Conservation (phyloP, 2,797 vertebrate species). For the Phoxinus dragarum region DNA sequence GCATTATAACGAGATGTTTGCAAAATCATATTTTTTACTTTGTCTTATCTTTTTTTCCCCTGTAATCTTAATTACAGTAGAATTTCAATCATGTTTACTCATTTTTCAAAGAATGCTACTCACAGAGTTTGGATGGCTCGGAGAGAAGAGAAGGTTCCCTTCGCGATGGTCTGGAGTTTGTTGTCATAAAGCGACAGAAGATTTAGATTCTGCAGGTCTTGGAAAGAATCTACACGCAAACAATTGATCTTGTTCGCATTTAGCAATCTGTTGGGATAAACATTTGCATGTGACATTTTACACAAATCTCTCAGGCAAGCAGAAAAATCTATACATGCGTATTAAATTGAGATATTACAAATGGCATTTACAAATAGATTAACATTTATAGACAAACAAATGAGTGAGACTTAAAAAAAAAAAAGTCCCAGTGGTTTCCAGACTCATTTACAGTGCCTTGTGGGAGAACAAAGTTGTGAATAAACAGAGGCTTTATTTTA, state of each 20-base stretch:
- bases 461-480: not conserved
- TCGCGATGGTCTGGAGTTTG: conserved; percentile 97
- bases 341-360: conserved; percentile 20
- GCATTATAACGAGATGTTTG: not conserved
- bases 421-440: conserved; percentile 2
- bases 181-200: conserved; percentile 97
- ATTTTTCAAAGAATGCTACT: conserved; percentile 57
- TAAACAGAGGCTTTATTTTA: conserved; percentile 9
- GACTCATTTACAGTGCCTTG: conserved; percentile 18
- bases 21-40: not conserved
- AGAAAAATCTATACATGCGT: conserved; percentile 19
- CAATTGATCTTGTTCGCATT: conserved; percentile 99
- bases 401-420: conserved; percentile 3
- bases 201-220: conserved; percentile 97
- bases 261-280: conserved; percentile 84
- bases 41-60: not conserved
- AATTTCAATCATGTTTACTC: not conserved
- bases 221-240: conserved; percentile 95
- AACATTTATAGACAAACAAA: conserved; percentile 25
- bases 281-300: conserved; percentile 8
- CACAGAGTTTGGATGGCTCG: conserved; percentile 96
- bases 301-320: conserved; percentile 28
- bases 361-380: conserved; percentile 36
- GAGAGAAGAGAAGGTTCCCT: conserved; percentile 94
- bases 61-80: not conserved